Percentiles rank a stretch among this genome's conserved stretches.
Conservation (phyloP, 2,888 invertebrate genomes). For the Plagodis dolabraria region DNA sequence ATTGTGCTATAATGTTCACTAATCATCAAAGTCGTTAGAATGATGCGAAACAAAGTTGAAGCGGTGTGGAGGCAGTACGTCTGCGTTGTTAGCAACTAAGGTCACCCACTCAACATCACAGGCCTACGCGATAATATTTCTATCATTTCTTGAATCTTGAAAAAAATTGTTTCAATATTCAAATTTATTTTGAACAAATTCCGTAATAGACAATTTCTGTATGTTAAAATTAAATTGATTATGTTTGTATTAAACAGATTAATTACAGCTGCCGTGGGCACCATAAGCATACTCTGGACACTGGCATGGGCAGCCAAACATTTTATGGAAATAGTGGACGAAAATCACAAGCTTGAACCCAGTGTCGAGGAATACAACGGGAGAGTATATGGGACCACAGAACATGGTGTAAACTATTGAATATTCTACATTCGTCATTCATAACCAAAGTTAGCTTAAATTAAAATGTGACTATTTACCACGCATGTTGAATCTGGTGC, state of each 20-base stretch:
- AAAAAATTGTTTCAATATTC: no score
- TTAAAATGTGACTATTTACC: not conserved
- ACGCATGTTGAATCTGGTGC: no score
- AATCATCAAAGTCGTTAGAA: no score
- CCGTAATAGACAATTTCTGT: not conserved
- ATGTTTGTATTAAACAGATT: not conserved
- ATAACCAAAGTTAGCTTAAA: not conserved
- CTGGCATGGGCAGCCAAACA: not conserved
- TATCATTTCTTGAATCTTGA: no score
- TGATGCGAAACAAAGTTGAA: no score
- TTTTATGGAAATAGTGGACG: not conserved
- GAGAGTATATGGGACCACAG: conserved; percentile 3
- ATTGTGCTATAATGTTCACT: no score
- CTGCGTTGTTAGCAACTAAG: no score
- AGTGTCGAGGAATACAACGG: conserved; percentile 8
- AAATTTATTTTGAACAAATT: no score
- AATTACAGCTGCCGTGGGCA: not conserved
- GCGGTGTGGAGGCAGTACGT: no score
- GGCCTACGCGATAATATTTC: no score
- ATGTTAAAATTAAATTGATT: not conserved
- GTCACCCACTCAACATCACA: no score
- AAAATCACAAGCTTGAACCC: not conserved
- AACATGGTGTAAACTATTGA: not conserved
- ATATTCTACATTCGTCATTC: not conserved
- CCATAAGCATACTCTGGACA: not conserved